Evolutionary conservation across 23 tunicate genomes (phyloP), one percentile per base, ranked within the genome.

Genomic region (Trididemnum miniatum): DNA sequence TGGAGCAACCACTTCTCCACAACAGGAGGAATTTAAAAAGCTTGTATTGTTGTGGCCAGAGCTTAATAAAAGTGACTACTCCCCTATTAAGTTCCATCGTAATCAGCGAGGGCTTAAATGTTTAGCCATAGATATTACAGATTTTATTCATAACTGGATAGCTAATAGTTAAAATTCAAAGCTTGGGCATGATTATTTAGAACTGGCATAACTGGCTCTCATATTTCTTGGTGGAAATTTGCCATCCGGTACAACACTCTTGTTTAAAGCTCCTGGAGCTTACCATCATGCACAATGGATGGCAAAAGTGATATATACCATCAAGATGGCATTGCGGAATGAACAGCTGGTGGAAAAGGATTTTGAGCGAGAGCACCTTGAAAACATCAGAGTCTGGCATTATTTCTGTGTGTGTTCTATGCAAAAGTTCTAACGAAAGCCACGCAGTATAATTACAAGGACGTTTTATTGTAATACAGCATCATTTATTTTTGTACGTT

Each of bases 1-100:
- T 62, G 69, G 69, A n/a, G 28, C 69, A 9, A 62, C 69, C 69
- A 62, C 69, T 44, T 44, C 54, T 44, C 54, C 54, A 44, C 54
- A 44, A 44, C 54, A 44, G 12, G 54, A 44, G 54, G 54, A 44
- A 44, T 44, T 44, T 44, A 44, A 44, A 44, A 44, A 44, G 15
- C 54, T 44, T 44, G 54, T 44, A 44, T 44, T 44, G 54, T 44
- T 44, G 54, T 44, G 54, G 54, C 54, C 54, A 44, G 12, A 44
- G 54, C 54, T 44, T 44, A 44, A 44, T n/a, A 44, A 44, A 44
- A 44, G 15, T 44, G 54, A 44, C 54, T 44, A 44, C 54, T 44
- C 54, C 54, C 54, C 54, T 44, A 44, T 44, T 15, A 44, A 44
- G 54, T 44, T 44, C 9, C 54, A 44, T 44, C 15, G 54, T 44